Percentiles rank a stretch among this genome's conserved stretches.
Evolutionary conservation across 1,140 invertebrate species (phyloP).

Genomic region (Heliconius eleuchia): DNA sequence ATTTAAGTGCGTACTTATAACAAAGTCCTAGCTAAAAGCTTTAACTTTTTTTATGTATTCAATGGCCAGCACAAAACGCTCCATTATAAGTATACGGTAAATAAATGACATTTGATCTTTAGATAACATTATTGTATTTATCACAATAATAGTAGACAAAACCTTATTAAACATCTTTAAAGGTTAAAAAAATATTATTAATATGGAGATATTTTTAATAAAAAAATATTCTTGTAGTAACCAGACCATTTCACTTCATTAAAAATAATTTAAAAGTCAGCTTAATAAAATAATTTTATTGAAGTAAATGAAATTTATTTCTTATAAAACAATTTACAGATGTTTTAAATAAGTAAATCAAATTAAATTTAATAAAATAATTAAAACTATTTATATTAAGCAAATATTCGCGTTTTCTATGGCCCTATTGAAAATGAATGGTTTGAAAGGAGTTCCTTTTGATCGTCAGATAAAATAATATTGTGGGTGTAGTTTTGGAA

Average conservation of each 20-base stretch:
- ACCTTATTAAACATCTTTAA: no score
- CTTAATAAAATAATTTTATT: no score
- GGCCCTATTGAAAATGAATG: conserved; percentile 56
- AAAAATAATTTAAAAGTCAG: no score
- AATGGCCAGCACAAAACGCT: not conserved
- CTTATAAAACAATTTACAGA: no score
- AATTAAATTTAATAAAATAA: no score
- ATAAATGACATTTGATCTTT: not conserved
- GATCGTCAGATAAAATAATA: conserved; percentile 67
- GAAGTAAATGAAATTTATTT: no score
- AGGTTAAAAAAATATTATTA: no score
- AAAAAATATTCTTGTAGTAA: no score
- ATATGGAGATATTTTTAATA: no score
- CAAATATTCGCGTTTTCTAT: conserved; percentile 56
- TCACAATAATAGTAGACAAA: not conserved
- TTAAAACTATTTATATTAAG: not conserved
- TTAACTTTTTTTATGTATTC: not conserved
- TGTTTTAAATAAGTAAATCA: no score
- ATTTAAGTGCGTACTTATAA: not conserved
- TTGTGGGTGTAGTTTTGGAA: conserved; percentile 53
- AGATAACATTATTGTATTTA: not conserved
- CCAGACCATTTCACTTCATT: no score
- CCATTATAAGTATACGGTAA: not conserved
- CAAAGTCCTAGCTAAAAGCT: conserved; percentile 5
- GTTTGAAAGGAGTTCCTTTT: conserved; percentile 56